Base-by-base conservation (phyloP, 2,113 vertebrate genomes). In the Eira barbara region DNA sequence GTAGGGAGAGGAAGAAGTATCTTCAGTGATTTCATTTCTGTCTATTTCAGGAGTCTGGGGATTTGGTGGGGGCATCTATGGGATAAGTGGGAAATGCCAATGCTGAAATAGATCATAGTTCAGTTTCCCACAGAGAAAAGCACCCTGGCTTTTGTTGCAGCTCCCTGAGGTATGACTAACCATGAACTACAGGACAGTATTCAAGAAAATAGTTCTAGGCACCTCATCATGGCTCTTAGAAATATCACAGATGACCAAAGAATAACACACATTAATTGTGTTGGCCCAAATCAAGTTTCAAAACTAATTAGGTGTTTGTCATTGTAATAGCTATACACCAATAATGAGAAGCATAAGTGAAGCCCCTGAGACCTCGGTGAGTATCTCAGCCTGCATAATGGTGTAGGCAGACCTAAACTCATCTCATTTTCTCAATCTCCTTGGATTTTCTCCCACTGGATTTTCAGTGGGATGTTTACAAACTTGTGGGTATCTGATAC, bases 391-490 rank as follows among this genome's bases (percentile, higher is more conserved):
- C 34, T 87, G 27, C 79, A 17, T 39, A 39, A 31, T 31, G 10
- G 49, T 29, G 6, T 49, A 23, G 47, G 76, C 87, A n/a, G 36
- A 55, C 3, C 27, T 59, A 91, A 73, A 91, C 25, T 31, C 59
- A 73, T 13, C 4, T 63, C 80, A 79, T 91, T 97, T 84, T 94
- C 85, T 91, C 17, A 36, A 0, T 84, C 69, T 93, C 82, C 4
- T 1, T 91, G 94, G 85, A n/a, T 92, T 91, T 90, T 89, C 49
- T 96, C 59, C 83, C 93, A 92, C 4, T 94, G 88, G 88, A 80
- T 83, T 91, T 95, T 57, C 61, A 92, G 31, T 39, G 47, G 34
- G 14, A 90, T 88, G 15, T 39, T 96, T 65, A 65, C 25, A 79
- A 87, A 91, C 17, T 45, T 91, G 2, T 57, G 52, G 3, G 1